Evolutionary conservation across 2,113 vertebrate genomes (phyloP).

Genomic region (Actinemys pallida): DNA sequence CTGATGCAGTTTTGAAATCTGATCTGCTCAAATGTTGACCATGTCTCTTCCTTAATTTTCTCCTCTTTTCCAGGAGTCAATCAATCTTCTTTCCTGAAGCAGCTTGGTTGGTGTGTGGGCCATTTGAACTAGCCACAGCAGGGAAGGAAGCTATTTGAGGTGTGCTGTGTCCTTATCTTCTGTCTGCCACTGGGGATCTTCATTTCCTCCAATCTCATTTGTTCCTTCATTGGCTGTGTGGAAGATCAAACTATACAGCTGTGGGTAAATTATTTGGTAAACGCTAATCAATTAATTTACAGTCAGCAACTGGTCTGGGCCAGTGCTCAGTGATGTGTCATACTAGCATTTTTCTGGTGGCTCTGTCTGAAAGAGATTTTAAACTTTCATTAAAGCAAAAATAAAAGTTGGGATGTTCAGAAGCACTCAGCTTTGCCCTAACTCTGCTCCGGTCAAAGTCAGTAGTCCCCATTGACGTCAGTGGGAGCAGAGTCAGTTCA

Average conservation of each 20-base stretch:
- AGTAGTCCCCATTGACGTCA: neutral
- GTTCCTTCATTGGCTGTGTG: neutral
- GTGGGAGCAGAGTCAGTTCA: neutral
- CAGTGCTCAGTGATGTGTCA: accelerated
- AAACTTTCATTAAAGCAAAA: neutral
- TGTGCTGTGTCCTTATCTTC: neutral
- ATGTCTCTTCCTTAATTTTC: slow-evolving; percentile 30
- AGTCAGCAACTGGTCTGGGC: neutral
- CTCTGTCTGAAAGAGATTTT: neutral
- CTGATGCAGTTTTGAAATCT: neutral
- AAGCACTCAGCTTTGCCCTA: neutral
- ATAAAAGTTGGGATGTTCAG: neutral
- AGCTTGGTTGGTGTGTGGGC: neutral
- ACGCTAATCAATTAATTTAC: neutral
- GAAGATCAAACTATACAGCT: slow-evolving; percentile 7
- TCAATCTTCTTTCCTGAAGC: neutral
- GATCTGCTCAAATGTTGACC: neutral
- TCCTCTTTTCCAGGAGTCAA: slow-evolving; percentile 32
- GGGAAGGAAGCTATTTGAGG: neutral
- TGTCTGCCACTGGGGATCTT: neutral
- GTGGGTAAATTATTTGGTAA: neutral
- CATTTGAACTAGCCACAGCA: neutral
- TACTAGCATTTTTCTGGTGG: neutral
- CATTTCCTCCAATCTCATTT: neutral
- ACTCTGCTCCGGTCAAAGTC: neutral